Conservation (phyloP, 1,140 invertebrate species). For the Asobara japonica region DNA sequence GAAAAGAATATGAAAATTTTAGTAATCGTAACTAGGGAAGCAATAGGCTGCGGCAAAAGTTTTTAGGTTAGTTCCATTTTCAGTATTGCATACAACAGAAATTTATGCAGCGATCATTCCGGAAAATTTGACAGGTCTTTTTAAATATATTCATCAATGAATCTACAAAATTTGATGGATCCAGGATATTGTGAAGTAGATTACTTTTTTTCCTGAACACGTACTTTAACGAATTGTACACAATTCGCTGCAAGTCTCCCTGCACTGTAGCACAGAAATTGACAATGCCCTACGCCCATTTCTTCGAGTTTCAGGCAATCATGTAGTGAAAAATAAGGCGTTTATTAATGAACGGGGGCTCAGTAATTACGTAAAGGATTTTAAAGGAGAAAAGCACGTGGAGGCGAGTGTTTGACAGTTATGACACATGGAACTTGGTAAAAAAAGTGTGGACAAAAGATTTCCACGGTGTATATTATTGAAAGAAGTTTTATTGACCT, state of each 20-base stretch:
- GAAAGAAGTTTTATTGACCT: conserved; percentile 4
- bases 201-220: too few species aligned
- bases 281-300: not conserved
- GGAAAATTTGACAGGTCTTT: too few species aligned
- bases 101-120: too few species aligned
- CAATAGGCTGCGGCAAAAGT: too few species aligned
- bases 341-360: not conserved
- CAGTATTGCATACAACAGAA: too few species aligned
- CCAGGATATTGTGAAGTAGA: too few species aligned
- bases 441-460: not conserved
- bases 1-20: too few species aligned
- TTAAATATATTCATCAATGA: too few species aligned
- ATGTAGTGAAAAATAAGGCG: not conserved
- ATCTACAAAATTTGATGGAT: too few species aligned
- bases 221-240: not conserved
- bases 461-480: not conserved
- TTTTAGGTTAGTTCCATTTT: too few species aligned
- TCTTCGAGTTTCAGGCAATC: not conserved
- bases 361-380: not conserved
- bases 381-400: not conserved
- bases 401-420: not conserved
- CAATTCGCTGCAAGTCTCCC: not conserved
- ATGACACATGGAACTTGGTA: not conserved
- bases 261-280: conserved; percentile 3
- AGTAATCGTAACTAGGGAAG: too few species aligned